Conservation (phyloP, 2,888 invertebrate genomes). For the Drosophila meridiana region DNA sequence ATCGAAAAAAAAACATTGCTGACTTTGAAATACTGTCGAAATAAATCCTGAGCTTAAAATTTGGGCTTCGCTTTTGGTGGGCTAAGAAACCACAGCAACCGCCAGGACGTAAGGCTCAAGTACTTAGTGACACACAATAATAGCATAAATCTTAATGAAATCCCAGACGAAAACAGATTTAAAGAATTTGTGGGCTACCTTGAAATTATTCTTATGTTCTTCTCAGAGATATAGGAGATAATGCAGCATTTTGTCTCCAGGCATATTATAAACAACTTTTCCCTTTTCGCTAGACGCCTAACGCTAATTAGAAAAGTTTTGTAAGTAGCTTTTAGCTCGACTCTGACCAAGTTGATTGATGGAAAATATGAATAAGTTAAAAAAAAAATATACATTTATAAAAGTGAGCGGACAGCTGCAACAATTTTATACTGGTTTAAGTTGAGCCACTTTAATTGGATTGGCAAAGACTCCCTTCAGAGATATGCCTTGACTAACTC, state of each 20-base stretch:
- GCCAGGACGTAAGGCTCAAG: slow-evolving; percentile 1
- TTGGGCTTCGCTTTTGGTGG: not conserved
- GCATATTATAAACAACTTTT: slow-evolving; percentile 22
- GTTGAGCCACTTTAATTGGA: slow-evolving; percentile 6
- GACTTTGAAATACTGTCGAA: not conserved
- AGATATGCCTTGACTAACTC: slow-evolving; percentile 7
- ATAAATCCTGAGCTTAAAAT: not conserved
- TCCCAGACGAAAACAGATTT: slow-evolving; percentile 18
- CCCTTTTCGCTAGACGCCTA: not conserved
- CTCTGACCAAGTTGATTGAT: slow-evolving; percentile 44
- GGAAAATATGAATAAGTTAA: slow-evolving; percentile 24
- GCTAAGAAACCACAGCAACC: not conserved
- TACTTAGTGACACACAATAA: slow-evolving; percentile 31
- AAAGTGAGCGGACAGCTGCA: slow-evolving; percentile 38
- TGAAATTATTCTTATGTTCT: slow-evolving; percentile 6
- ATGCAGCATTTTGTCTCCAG: slow-evolving; percentile 3
- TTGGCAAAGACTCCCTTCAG: not conserved
- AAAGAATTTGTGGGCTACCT: slow-evolving; percentile 17
- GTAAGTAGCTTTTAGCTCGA: slow-evolving; percentile 23
- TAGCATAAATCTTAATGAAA: slow-evolving; percentile 40
- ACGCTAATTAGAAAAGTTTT: slow-evolving; percentile 57
- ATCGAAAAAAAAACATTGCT: not conserved
- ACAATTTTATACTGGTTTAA: not conserved
- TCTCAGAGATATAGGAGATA: slow-evolving; percentile 1
- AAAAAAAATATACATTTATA: not conserved